Evolutionary conservation across 2,888 invertebrate species (phyloP), one percentile per base, ranked within the genome.

Genomic region (Heliconius ismenius): DNA sequence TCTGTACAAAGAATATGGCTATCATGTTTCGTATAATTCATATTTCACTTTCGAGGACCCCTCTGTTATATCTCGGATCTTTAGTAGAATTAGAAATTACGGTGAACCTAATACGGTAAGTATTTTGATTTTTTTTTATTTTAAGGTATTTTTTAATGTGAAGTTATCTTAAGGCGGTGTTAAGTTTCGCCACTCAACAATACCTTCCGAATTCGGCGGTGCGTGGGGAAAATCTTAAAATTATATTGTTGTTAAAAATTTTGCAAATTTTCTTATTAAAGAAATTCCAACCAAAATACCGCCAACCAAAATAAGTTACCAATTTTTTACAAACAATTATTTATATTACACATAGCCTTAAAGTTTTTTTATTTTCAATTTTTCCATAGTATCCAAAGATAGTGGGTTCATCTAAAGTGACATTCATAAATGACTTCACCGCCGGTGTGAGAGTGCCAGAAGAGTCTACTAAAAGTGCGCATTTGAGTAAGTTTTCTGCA

Each of bases 1-100:
- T 39, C 95, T 99, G 80, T 99, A 98, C 90, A 87, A 94, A 15
- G 94, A 95, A 94, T 99, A 98, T 89, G 99, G 99, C 0, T 97
- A 96, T 90, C 99, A 99, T 91, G 95, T 98, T 43, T 96, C 97
- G 11, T 95, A 96, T 80, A 98, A 98, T 91, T 98, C 98, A 0
- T 99, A 99, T 91, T 98, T 96, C 92, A 95, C 98, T 79, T 98
- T 98, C 88, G 95, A 97, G 85, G 97, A 98, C 36, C 95, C 95
- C 1, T 89, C 92, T 2, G 94, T 94, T 15, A 97, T 98, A 74
- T 95, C 95, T 81, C 90, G 89, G 76, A 97, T 99, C 87, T 99
- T 99, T 89, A 94, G 97, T 11, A 94, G 97, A 75, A 95, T 99
- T 49, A 95, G 99, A 79, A 97, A 97, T 88, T 97, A 95, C 81